Base-by-base conservation (phyloP, 2,888 invertebrate genomes). In the Azorinus chamasolen region DNA sequence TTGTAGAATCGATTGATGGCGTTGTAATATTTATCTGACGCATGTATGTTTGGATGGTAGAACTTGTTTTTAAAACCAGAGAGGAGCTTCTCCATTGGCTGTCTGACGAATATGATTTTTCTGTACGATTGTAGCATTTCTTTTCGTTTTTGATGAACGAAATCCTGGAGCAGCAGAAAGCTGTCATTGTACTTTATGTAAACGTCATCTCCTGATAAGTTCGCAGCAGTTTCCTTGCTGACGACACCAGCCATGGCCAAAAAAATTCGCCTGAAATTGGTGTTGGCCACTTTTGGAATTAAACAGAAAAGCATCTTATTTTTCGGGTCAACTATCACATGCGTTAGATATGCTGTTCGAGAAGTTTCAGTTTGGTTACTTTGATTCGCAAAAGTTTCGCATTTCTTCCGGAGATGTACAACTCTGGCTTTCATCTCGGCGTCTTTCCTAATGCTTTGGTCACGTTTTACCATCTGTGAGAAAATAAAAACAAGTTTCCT, bases 241-340 rank as follows among this genome's bases (percentile, higher is more conserved):
- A 87, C 81, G 48, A 83, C 77, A 14, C 96, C 96, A 8, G 95
- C 95, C 69, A 97, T 94, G 84, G 97, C 95, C 96, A 98, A 96
- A 64, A 98, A 94, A 25, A 97, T 95, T 51, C 98, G 95, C 91
- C 98, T 98, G 97, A 98, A 98, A 93, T 98, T 98, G 98, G 98
- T n/a, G n/a, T n/a, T n/a, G n/a, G n/a, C n/a, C n/a, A n/a, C n/a
- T n/a, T n/a, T n/a, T n/a, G n/a, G n/a, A 79, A 98, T 97, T 93
- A 97, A 97, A 91, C 98, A 98, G 91, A 97, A 98, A 16, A 98
- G 94, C 18, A 98, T 94, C 92, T 96, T 96, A 89, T 97, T 96
- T 71, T 95, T 95, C 86, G 96, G 96, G 91, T 98, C 97, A 22
- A 98, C 96, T 2, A 87, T 72, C 4, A 86, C 66, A 41, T 76